A percentile compares a stretch with the other conserved stretches of the same genome.
These are phyloP conservation scores for Tridacna crocea DNA, from an alignment of 2,888 invertebrate species.

Conservation along the genomic window DNA sequence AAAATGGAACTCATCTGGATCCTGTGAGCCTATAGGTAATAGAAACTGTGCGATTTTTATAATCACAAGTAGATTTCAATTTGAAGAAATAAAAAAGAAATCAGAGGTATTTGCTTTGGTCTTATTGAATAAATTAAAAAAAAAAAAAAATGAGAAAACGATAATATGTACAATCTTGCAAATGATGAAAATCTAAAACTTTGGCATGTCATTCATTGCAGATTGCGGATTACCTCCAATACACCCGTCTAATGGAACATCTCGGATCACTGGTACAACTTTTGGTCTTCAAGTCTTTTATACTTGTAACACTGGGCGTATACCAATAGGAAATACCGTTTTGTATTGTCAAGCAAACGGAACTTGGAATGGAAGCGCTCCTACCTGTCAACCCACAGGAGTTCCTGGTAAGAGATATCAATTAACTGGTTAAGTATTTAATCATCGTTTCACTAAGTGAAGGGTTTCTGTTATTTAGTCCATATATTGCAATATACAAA, in stretches of 20 bases:
- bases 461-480: too few relatives aligned
- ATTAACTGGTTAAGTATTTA: background rate
- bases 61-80: too few relatives aligned
- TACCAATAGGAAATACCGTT: background rate
- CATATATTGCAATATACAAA: too few relatives aligned
- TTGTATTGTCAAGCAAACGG: conserved; percentile 3
- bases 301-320: background rate
- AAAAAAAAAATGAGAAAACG: background rate
- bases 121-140: background rate
- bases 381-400: background rate
- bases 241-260: background rate
- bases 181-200: background rate
- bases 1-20: background rate
- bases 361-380: conserved; percentile 10
- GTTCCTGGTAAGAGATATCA: background rate
- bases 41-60: too few relatives aligned
- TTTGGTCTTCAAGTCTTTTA: background rate
- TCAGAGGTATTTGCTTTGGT: background rate
- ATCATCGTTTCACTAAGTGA: too few relatives aligned
- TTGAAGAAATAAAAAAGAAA: too few relatives aligned
- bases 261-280: conserved; percentile 8
- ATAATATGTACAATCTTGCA: background rate
- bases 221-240: background rate
- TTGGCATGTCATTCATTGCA: background rate
- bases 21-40: background rate